Percentiles rank a stretch among this genome's conserved stretches.
Evolutionary conservation across 2,888 invertebrate species (phyloP).

Genomic region (Papilio protenor): DNA sequence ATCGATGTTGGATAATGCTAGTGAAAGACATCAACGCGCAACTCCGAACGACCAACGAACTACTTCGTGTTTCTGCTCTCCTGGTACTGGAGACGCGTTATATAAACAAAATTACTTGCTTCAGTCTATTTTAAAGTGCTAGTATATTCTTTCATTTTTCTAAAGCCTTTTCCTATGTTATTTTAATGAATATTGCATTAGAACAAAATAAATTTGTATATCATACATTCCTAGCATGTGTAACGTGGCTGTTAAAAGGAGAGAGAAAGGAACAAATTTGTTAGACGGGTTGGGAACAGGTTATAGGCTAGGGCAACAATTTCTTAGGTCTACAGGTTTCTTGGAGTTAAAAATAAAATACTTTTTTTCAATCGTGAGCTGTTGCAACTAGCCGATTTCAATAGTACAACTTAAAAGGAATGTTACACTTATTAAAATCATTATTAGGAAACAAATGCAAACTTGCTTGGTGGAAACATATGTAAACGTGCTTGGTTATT

Average conservation of each 20-base stretch:
- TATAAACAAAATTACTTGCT: slow-evolving; percentile 33
- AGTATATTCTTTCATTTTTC: not conserved
- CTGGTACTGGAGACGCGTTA: slow-evolving; percentile 19
- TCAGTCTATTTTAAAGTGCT: slow-evolving; percentile 20
- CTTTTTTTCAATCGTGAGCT: not conserved
- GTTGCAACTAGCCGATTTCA: not conserved
- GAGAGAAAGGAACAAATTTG: slow-evolving; percentile 18
- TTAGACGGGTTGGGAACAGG: not conserved
- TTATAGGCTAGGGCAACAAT: slow-evolving; percentile 23
- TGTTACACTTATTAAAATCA: not conserved
- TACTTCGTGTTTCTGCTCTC: slow-evolving; percentile 23
- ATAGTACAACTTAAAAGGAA: not conserved
- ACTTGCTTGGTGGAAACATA: not conserved
- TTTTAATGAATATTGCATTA: not conserved
- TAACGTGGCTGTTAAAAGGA: slow-evolving; percentile 4
- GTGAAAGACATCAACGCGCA: slow-evolving; percentile 51
- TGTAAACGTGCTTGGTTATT: not conserved
- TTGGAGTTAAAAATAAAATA: slow-evolving; percentile 5
- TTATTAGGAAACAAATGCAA: not conserved
- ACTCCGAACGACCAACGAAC: not conserved
- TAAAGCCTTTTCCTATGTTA: slow-evolving; percentile 25
- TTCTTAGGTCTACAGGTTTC: slow-evolving; percentile 23
- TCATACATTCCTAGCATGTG: not conserved
- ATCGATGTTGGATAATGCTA: slow-evolving; percentile 41
- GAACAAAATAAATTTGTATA: not conserved